Evolutionary conservation across 2,888 invertebrate species (phyloP).

Genomic region (Linyphia triangularis): DNA sequence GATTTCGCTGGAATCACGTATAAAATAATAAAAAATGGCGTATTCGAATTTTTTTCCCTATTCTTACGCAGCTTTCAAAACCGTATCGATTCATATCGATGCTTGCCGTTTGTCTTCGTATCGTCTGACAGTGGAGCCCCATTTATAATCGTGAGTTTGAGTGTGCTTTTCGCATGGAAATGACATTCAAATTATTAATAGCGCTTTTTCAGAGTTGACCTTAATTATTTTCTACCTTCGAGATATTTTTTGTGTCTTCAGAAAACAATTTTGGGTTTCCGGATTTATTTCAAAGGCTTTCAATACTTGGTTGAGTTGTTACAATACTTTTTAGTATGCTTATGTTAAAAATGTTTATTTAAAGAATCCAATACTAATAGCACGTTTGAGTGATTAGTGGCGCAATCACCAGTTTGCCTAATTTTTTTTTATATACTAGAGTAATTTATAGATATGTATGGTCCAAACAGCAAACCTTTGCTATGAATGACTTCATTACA

Average conservation of each 20-base stretch:
- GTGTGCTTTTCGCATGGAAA: constrained; percentile 61
- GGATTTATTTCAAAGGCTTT: not conserved
- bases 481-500: too few relatives aligned
- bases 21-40: constrained; percentile 48
- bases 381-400: too few relatives aligned
- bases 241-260: constrained; percentile 25
- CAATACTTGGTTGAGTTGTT: too few relatives aligned
- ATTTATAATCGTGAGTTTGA: constrained; percentile 61
- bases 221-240: constrained; percentile 47
- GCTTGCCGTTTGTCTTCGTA: constrained; percentile 66
- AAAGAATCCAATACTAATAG: too few relatives aligned
- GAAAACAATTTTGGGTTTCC: constrained; percentile 21
- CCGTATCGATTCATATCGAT: constrained; percentile 68
- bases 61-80: constrained; percentile 58
- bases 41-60: constrained; percentile 36
- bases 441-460: too few relatives aligned
- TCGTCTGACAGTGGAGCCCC: constrained; percentile 49
- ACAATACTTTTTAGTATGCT: too few relatives aligned
- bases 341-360: too few relatives aligned
- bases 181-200: constrained; percentile 72
- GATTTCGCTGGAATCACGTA: constrained; percentile 46
- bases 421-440: too few relatives aligned
- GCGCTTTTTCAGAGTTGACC: constrained; percentile 50
- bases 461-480: too few relatives aligned
- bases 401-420: too few relatives aligned